Percentiles rank a stretch among this genome's conserved stretches.
phyloP scores from a whole-genome alignment of 92 coral and sea anemone species.

The Umimayanthus kanabou region DNA sequence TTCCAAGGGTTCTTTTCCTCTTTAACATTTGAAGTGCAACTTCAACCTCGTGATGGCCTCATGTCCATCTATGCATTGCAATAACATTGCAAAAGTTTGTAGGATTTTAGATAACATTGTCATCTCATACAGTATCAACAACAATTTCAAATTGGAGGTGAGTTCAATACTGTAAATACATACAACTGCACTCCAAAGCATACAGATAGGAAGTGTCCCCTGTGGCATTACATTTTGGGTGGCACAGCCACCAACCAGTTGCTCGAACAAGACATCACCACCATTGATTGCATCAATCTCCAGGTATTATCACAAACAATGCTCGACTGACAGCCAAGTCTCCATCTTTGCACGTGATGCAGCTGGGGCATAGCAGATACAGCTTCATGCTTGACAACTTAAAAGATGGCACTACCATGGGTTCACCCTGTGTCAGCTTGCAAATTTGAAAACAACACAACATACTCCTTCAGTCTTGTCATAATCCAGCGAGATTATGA shows the following conservation, averaged over 20 bases:
- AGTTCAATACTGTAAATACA: neutral
- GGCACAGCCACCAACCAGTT: neutral
- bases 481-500: constrained; percentile 25
- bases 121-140: neutral
- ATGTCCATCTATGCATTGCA: neutral
- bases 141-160: no score
- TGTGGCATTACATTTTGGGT: neutral
- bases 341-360: neutral
- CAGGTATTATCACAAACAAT: neutral
- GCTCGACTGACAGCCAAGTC: neutral
- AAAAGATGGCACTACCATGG: neutral
- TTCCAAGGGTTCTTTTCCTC: neutral
- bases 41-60: neutral
- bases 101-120: neutral
- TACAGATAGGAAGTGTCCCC: neutral
- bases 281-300: neutral
- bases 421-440: constrained; percentile 22
- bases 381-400: neutral
- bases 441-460: neutral
- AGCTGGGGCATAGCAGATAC: neutral
- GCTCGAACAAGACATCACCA: neutral
- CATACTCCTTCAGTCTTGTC: constrained; percentile 34
- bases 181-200: neutral
- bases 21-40: neutral
- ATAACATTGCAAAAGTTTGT: no score